Base-by-base conservation (phyloP, 2,888 invertebrate genomes). In the Zele albiditarsus region DNA sequence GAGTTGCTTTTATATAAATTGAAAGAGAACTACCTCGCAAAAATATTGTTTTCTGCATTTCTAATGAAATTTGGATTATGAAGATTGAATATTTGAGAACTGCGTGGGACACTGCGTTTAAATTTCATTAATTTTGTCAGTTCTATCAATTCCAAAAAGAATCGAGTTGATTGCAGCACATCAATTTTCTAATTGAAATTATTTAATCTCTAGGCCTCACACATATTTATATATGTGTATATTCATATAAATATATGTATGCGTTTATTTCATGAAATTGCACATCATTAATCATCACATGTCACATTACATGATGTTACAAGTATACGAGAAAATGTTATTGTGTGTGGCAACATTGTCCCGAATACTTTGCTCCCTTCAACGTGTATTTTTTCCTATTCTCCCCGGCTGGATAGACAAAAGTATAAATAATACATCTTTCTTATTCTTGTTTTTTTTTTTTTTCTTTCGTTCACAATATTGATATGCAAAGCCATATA, bases 401-500 rank as follows among this genome's bases (percentile, higher is more conserved):
- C 63, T 33, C 38, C 33, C 63, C 31, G 10, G 14, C 65, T 8
- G 4, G n/a, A 42, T 33, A 38, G 23, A 23, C 23, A 65, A 8
- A 25, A 8, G 38, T 12, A 42, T 27, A 46, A 66, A 25, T 66
- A 46, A 46, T 46, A 28, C 25, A 46, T 31, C 33, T 31, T 0
- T n/a, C 3, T 16, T 23, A 20, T 65, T 10, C 20, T n/a, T 1
- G 16, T 31, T 23, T 60, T 68, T 53, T 31, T 33, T 53, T 28
- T 25, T 60, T 28, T 62, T 31, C n/a, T 73, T 57, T 74, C 71
- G 77, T 77, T 75, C 71, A 77, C 38, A 66, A 72, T 78, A 71
- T 20, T 60, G 16, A 73, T 75, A 76, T 63, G 76, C 74, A 78
- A 80, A 79, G 77, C 80, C 76, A 28, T 74, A 27, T 70, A 78